Evolutionary conservation across 1,140 invertebrate genomes (phyloP).

Genomic region (Dryas iulia): DNA sequence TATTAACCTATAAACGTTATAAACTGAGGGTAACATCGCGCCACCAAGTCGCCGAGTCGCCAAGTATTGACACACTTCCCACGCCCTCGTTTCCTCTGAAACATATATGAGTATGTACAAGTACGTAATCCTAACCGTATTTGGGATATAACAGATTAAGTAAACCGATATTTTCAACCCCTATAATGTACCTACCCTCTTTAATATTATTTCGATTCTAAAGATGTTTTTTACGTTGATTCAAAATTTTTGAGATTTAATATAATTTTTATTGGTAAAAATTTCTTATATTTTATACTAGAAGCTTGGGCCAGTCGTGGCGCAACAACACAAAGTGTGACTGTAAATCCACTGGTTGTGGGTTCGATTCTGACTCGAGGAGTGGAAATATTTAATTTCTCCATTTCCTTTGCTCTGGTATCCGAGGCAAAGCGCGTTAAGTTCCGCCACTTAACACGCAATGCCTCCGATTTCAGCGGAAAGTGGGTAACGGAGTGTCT

Average conservation of each 20-base stretch:
- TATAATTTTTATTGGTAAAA: too few species aligned
- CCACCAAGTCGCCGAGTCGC: constrained; percentile 17
- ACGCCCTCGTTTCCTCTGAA: constrained; percentile 17
- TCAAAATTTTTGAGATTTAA: neutral
- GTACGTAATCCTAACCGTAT: constrained; percentile 20
- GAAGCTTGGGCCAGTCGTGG: too few species aligned
- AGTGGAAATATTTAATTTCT: too few species aligned
- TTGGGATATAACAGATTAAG: constrained; percentile 9
- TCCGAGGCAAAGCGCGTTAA: too few species aligned
- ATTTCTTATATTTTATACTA: too few species aligned
- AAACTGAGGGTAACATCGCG: constrained; percentile 14
- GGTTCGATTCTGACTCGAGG: too few species aligned
- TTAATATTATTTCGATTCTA: neutral
- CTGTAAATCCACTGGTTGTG: too few species aligned
- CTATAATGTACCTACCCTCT: neutral
- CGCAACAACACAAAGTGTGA: too few species aligned
- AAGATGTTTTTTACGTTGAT: neutral
- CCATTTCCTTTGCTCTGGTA: too few species aligned
- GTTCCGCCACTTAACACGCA: too few species aligned
- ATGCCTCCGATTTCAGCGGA: too few species aligned
- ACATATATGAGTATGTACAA: constrained; percentile 7
- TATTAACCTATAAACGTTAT: constrained; percentile 5
- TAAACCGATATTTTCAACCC: neutral
- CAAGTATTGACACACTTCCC: constrained; percentile 14
- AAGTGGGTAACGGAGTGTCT: too few species aligned